Evolutionary conservation across 2,113 vertebrate genomes (phyloP), one percentile per base, ranked within the genome.

Genomic region (Pangasianodon hypophthalmus): DNA sequence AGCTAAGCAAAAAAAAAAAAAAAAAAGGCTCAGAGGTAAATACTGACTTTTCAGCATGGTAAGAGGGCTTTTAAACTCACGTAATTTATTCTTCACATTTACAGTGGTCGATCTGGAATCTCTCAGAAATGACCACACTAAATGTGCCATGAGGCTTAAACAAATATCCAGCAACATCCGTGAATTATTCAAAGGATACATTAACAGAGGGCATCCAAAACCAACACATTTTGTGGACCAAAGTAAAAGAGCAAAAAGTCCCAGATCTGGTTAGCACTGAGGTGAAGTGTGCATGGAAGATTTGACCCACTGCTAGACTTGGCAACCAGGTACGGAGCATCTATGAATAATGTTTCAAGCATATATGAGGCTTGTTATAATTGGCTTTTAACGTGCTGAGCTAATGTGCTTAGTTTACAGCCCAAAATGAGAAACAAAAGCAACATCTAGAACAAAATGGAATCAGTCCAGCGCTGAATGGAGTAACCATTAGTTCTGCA

Each of bases 361-460:
- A 7, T 73, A 88, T 50, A 71, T 75, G 88, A 80, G 37, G 29
- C 81, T 67, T 92, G 90, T 92, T 93, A 87, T 86, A 91, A 89
- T 88, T 93, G 91, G 85, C 88, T 89, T 92, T 86, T 87, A 85
- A 88, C 73, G 64, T 88, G 90, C 81, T 93, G 91, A 84, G 89
- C 88, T 93, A 91, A 90, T 89, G 80, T 87, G 26, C 58, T 91
- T 86, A 71, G 83, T 93, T 89, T 77, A 87, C 10, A 64, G 75
- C 69, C 71, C 46, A 62, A 86, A 56, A 89, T 85, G 10, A 48
- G 87, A 91, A 91, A 89, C 24, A 83, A 44, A 86, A 79, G 29
- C 54, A 44, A 29, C 32, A 44, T 79, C 67, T 32, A 71, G 79
- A 91, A 80, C 86, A 37, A 87, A 92, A 88, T 90, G 62, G 83